phyloP scores from a whole-genome alignment of 2,888 invertebrate species.

The Platerodrilus igneus region DNA sequence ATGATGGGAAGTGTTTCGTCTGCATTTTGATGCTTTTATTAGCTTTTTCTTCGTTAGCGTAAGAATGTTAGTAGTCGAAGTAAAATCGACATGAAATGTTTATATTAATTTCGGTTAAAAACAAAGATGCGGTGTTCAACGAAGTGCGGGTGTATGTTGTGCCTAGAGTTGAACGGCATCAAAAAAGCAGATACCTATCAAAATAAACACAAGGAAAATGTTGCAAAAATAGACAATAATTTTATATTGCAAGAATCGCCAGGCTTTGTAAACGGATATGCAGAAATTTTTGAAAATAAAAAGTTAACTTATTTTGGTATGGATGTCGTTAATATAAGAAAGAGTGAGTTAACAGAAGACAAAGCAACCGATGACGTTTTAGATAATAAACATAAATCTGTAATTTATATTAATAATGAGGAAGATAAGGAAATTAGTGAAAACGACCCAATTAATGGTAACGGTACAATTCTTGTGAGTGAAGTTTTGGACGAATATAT shows the following conservation, averaged over 20 bases:
- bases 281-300: constrained; percentile 45
- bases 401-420: constrained; percentile 42
- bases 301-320: constrained; percentile 52
- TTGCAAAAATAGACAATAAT: constrained; percentile 40
- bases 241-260: constrained; percentile 56
- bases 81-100: too few relatives aligned
- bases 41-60: constrained; percentile 27
- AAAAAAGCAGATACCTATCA: too few relatives aligned
- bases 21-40: constrained; percentile 32
- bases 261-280: constrained; percentile 47
- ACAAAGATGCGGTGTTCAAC: constrained; percentile 65
- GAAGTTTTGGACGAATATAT: constrained; percentile 43
- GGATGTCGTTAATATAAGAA: constrained; percentile 49
- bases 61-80: constrained; percentile 7
- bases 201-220: constrained; percentile 45
- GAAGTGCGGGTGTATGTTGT: constrained; percentile 71
- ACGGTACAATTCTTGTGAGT: constrained; percentile 33
- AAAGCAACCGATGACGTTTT: constrained; percentile 15
- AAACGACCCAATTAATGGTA: constrained; percentile 11
- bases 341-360: constrained; percentile 1
- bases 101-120: too few relatives aligned
- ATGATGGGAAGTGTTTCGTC: constrained; percentile 45
- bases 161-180: constrained; percentile 66
- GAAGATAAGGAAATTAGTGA: constrained; percentile 22
- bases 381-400: constrained; percentile 41